Conservation (phyloP, 1,140 invertebrate species). For the Galendromus occidentalis region DNA sequence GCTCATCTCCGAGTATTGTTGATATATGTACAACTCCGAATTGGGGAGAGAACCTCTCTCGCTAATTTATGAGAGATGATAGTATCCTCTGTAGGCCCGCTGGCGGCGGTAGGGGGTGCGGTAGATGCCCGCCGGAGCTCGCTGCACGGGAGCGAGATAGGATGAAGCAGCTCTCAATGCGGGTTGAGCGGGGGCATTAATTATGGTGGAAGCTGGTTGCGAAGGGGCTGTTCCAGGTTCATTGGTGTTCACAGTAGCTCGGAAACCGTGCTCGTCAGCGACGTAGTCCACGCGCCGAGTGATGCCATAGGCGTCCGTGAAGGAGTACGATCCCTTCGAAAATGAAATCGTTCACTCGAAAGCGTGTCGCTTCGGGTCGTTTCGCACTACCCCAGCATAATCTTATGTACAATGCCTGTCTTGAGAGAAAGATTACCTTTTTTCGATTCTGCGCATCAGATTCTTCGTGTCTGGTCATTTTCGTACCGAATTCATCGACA, state of each 20-base stretch:
- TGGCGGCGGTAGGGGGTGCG: neutral
- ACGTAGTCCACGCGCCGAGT: neutral
- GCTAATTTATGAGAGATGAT: neutral
- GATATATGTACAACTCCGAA: too few species aligned
- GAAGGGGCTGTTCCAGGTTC: neutral
- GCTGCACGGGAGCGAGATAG: neutral
- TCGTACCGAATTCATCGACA: neutral
- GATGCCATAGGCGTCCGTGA: slow-evolving; percentile 1
- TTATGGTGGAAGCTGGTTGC: neutral
- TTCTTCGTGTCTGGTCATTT: slow-evolving; percentile 1
- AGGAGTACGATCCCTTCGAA: neutral
- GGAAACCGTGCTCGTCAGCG: neutral
- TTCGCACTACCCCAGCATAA: too few species aligned
- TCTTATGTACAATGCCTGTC: too few species aligned
- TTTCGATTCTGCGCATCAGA: neutral
- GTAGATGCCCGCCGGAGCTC: neutral
- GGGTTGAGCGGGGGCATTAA: neutral
- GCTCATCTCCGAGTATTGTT: too few species aligned
- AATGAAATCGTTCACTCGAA: neutral
- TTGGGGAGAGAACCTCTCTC: too few species aligned
- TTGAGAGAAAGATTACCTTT: neutral
- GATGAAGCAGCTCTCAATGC: neutral
- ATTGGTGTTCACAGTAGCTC: neutral
- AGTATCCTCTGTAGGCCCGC: neutral
- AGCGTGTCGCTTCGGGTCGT: too few species aligned